Percentiles rank a stretch among this genome's conserved stretches.
Conservation (phyloP, 2,797 vertebrate genomes). For the Ctenosaura bakeri region DNA sequence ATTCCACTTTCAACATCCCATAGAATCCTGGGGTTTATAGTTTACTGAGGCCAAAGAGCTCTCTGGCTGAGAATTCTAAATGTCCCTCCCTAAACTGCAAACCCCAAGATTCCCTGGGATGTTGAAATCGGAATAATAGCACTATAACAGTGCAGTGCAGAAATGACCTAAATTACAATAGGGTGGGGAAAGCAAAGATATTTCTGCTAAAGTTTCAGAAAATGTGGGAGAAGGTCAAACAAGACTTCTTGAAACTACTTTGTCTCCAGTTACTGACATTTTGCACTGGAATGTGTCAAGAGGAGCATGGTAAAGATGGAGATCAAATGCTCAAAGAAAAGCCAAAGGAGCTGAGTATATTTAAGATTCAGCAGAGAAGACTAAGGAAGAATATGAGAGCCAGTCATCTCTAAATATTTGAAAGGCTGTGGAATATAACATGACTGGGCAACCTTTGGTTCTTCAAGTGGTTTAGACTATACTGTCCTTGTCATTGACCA, state of each 20-base stretch:
- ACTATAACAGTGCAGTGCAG: too few species aligned
- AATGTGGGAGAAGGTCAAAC: background rate
- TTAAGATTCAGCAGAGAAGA: background rate
- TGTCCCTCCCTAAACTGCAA: too few species aligned
- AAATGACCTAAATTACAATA: background rate
- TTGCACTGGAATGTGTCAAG: background rate
- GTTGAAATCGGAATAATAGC: too few species aligned
- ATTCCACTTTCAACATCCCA: too few species aligned
- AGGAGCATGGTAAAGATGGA: background rate
- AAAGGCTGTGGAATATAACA: background rate
- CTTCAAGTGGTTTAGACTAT: too few species aligned
- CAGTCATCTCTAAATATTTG: background rate
- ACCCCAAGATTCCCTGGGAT: too few species aligned
- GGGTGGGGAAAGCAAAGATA: background rate
- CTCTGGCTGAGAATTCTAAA: too few species aligned
- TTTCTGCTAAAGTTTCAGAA: constrained; percentile 5
- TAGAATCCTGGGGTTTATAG: too few species aligned
- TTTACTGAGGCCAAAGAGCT: too few species aligned
- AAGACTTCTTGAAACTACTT: background rate
- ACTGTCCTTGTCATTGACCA: too few species aligned
- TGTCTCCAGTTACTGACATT: too few species aligned
- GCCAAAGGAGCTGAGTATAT: background rate
- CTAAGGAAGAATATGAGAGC: background rate
- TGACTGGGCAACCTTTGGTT: too few species aligned
- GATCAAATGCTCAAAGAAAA: background rate